Evolutionary conservation across 2,888 invertebrate species (phyloP), one percentile per base, ranked within the genome.

Genomic region (Leptopilina myrica): DNA sequence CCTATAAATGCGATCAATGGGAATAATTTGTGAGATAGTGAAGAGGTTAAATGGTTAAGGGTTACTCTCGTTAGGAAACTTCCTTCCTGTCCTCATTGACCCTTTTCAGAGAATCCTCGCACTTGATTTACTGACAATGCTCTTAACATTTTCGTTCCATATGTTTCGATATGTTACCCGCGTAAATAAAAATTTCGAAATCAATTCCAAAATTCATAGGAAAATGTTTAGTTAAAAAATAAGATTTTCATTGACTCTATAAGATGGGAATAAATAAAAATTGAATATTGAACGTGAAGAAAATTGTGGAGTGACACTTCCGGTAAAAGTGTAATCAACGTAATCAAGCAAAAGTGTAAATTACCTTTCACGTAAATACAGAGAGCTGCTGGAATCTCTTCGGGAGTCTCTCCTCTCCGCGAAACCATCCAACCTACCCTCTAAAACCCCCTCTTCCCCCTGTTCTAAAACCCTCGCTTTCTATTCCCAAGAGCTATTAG

Each of bases 401-500:
- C 81, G 81, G 81, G 81, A 81, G 81, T 83, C 49, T 79, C 83
- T 83, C 84, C 83, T 83, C 76, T 69, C 66, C 78, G 77, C 79
- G 56, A 73, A 73, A 73, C 73, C 73, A 56, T 40, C 73, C 73
- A 80, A 81, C 80, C 79, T 75, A 79, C 83, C 85, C 85, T 82
- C 77, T 33, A 33, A 20, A 33, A 81, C 79, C 79, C 80, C 81
- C 33, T 5, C 85, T 84, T 81, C 76, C 81, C 79, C 79, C 80
- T 80, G 76, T 78, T 80, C 82, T 83, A 81, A 49, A 77, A 78
- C 79, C 84, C 84, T 83, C 83, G 85, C 84, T 85, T 84, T 88
- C 87, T 88, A 88, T 87, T 90, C 88, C 88, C 88, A 88, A 87
- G 87, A 90, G 88, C 89, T 89, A 90, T 90, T 90, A 90, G 89